Evolutionary conservation across 2,888 invertebrate genomes (phyloP).

Genomic region (Hydropsyche betteni): DNA sequence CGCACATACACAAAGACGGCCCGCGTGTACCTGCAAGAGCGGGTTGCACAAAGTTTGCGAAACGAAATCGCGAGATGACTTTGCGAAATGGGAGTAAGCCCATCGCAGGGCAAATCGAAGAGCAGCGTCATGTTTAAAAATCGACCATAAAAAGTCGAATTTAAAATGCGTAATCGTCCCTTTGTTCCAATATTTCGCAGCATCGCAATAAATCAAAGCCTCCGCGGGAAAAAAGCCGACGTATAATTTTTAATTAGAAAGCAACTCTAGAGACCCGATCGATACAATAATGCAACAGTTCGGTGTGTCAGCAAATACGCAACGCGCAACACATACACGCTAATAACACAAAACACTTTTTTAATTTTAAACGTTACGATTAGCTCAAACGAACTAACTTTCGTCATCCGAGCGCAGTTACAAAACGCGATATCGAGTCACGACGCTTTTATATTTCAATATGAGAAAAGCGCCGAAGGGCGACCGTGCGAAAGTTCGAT

Average conservation of each 20-base stretch:
- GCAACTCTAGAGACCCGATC: background rate
- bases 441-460: conserved; percentile 24
- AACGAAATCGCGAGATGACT: conserved; percentile 32
- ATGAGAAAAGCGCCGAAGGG: background rate
- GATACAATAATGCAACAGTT: conserved; percentile 2
- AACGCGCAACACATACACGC: background rate
- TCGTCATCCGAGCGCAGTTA: conserved; percentile 11
- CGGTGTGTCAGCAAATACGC: background rate
- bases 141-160: conserved; percentile 27
- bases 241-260: conserved; percentile 17
- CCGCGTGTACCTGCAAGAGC: background rate
- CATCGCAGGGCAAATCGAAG: conserved; percentile 1
- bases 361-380: conserved; percentile 24
- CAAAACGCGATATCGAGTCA: conserved; percentile 18
- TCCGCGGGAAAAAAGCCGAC: background rate
- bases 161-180: background rate
- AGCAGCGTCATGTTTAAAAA: conserved; percentile 25
- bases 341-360: conserved; percentile 5
- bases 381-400: conserved; percentile 23
- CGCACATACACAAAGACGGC: background rate
- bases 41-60: conserved; percentile 23
- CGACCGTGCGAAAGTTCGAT: conserved; percentile 1
- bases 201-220: no score
- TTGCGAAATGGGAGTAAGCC: conserved; percentile 29
- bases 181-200: background rate